Evolutionary conservation across 1,140 invertebrate species (phyloP).

Genomic region (Radopholus similis): DNA sequence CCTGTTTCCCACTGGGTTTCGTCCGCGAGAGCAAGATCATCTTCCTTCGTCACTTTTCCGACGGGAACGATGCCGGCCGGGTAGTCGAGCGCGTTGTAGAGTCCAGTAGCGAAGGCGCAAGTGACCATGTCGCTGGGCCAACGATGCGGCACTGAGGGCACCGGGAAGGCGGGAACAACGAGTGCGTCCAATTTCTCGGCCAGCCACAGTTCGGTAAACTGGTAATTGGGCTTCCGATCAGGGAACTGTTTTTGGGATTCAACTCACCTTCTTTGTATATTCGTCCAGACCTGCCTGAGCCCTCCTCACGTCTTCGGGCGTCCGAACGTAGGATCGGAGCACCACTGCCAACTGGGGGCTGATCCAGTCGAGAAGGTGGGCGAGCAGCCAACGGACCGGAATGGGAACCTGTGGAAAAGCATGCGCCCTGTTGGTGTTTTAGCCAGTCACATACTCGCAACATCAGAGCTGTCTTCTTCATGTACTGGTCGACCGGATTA

Average conservation of each 20-base stretch:
- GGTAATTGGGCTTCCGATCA: not conserved
- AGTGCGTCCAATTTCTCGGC: slow-evolving; percentile 46
- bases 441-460: slow-evolving; percentile 21
- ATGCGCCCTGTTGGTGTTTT: not conserved
- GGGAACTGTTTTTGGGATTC: not conserved
- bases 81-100: slow-evolving; percentile 44
- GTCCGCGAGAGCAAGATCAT: slow-evolving; percentile 36
- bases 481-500: slow-evolving; percentile 49
- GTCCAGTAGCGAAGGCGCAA: slow-evolving; percentile 45
- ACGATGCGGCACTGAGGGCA: slow-evolving; percentile 44
- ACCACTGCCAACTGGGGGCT: slow-evolving; percentile 33
- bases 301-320: slow-evolving; percentile 41
- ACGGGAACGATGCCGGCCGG: slow-evolving; percentile 43
- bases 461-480: slow-evolving; percentile 46
- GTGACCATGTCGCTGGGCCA: slow-evolving; percentile 36
- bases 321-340: slow-evolving; percentile 21
- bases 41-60: slow-evolving; percentile 22
- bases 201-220: slow-evolving; percentile 50
- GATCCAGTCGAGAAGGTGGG: slow-evolving; percentile 28
- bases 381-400: slow-evolving; percentile 27
- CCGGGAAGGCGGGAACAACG: slow-evolving; percentile 52
- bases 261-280: slow-evolving; percentile 27
- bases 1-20: slow-evolving; percentile 36
- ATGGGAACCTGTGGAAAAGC: slow-evolving; percentile 39
- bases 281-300: slow-evolving; percentile 27